Evolutionary conservation across 2,888 invertebrate genomes (phyloP).

Genomic region (Strigamia maritima): DNA sequence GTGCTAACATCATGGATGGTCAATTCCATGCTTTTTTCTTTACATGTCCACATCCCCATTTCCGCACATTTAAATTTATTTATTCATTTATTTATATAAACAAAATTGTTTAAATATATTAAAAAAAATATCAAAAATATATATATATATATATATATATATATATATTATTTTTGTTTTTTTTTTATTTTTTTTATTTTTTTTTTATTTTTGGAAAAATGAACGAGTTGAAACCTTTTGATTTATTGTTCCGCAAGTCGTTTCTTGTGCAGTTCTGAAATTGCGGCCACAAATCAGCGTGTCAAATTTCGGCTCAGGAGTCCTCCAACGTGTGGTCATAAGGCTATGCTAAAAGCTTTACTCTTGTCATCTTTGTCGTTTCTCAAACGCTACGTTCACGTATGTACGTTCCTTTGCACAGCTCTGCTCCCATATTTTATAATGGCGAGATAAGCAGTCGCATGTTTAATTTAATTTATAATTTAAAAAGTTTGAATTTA

Average conservation of each 20-base stretch:
- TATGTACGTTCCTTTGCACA: not conserved
- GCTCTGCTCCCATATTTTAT: not conserved
- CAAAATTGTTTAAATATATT: too few species aligned
- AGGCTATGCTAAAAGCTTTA: not conserved
- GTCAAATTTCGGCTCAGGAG: not conserved
- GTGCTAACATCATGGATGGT: slow-evolving; percentile 7
- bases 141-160: too few species aligned
- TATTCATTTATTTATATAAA: too few species aligned
- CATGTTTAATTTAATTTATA: not conserved
- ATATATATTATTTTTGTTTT: too few species aligned
- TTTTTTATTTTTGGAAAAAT: too few species aligned
- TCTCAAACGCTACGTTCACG: not conserved
- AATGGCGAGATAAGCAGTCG: not conserved
- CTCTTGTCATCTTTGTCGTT: not conserved
- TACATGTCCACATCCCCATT: not conserved
- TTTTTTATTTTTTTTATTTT: too few species aligned
- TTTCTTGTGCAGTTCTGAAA: not conserved
- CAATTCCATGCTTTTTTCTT: slow-evolving; percentile 11
- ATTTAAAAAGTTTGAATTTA: not conserved
- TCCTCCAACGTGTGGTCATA: not conserved
- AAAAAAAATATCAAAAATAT: too few species aligned
- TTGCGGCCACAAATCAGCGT: not conserved
- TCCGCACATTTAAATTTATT: too few species aligned
- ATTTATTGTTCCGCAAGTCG: not conserved
- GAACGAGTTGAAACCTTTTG: not conserved